Conservation (phyloP, 1,140 invertebrate species). For the Drosophila biarmipes region DNA sequence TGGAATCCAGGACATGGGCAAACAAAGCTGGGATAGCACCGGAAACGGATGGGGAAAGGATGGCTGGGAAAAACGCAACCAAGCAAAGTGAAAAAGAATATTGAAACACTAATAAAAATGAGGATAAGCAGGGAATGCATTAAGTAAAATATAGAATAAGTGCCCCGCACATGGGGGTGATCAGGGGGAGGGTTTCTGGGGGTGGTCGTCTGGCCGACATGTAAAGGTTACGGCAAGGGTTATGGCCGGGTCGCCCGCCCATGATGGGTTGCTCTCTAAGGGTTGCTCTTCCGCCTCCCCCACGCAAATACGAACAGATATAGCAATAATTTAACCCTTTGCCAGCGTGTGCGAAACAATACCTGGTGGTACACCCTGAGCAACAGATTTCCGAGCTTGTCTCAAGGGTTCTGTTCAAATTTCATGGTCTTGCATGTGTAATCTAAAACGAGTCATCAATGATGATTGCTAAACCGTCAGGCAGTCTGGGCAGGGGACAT, state of each 20-base stretch:
- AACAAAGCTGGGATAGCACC: slow-evolving; percentile 39
- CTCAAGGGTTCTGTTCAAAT: slow-evolving; percentile 11
- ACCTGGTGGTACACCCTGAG: slow-evolving; percentile 41
- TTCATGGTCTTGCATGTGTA: slow-evolving; percentile 10
- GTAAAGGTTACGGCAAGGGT: slow-evolving; percentile 25
- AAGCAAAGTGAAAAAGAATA: slow-evolving; percentile 82
- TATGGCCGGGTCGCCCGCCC: slow-evolving; percentile 12
- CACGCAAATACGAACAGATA: slow-evolving; percentile 56
- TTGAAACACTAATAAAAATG: slow-evolving; percentile 83
- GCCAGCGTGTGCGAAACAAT: slow-evolving; percentile 25
- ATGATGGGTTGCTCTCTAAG: slow-evolving; percentile 31
- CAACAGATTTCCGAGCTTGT: slow-evolving; percentile 30
- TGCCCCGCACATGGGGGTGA: slow-evolving; percentile 33
- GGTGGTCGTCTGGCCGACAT: slow-evolving; percentile 7
- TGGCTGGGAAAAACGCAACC: slow-evolving; percentile 71
- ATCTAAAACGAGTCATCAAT: slow-evolving; percentile 14
- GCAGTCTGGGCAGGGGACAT: not conserved
- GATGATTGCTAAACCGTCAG: not conserved
- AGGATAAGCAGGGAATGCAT: slow-evolving; percentile 82
- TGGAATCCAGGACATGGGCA: slow-evolving; percentile 56
- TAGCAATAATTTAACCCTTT: slow-evolving; percentile 80
- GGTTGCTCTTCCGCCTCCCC: slow-evolving; percentile 45
- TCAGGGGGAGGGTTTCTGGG: slow-evolving; percentile 3
- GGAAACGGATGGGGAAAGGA: slow-evolving; percentile 28
- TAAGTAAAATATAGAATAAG: slow-evolving; percentile 83